Base-by-base conservation (phyloP, 1,140 invertebrate genomes). In the Meloidogyne chitwoodi region DNA sequence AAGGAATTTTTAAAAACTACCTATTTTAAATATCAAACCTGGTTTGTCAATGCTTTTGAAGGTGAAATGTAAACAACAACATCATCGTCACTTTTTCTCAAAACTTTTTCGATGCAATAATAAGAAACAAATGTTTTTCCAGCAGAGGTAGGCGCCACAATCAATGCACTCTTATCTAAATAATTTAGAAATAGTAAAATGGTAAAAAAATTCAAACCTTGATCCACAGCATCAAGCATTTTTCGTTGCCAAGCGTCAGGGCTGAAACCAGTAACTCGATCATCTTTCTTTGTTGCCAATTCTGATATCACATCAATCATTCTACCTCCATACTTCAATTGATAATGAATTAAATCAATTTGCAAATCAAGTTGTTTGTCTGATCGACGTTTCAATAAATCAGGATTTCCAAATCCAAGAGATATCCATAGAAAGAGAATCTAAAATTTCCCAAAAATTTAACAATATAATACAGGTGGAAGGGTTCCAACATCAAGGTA, bases 91-190 rank as follows among this genome's bases (percentile, higher is more conserved):
- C 79, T 83, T 31, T 77, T 68, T 27, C 85, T 82, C 61, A 86
- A 77, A 44, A 87, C 80, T 69, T 86, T 86, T 67, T 86, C 85
- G 26, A 86, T 86, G 75, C 85, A 87, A 70, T 86, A 86, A 73
- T 86, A 86, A 0, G 85, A 86, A 14, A 86, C 86, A 79, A 86
- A 86, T 1, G 85, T 86, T 71, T 86, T 86, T 77, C 85, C 85
- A 41, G 85, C 85, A 19, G 85, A 86, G n/a, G 85, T 86, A 5
- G 85, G 85, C 12, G 85, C 85, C 16, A 86, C 77, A 75, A 86
- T 86, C 38, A 86, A 72, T 38, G 85, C 85, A n/a, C 86, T 87
- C n/a, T 86, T 77, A 56, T 86, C 84, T 85, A 61, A 78, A 84
- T 22, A 34, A 68, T 6, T 68, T n/a, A n/a, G n/a, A n/a, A n/a